phyloP scores from a whole-genome alignment of 2,888 invertebrate genomes.

The Loripinus fragilis region DNA sequence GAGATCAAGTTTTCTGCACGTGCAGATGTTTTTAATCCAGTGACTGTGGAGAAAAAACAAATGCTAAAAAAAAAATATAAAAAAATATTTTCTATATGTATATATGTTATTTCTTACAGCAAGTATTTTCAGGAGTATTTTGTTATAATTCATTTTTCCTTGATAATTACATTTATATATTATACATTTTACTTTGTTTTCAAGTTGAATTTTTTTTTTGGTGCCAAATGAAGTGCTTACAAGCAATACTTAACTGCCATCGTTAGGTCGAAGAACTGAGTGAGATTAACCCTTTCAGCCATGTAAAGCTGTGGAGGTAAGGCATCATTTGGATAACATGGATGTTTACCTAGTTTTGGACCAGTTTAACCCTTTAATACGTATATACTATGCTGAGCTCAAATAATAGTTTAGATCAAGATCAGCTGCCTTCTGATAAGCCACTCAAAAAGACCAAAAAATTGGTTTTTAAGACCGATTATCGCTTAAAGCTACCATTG shows the following conservation, averaged over 20 bases:
- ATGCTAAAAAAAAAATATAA: slow-evolving; percentile 14
- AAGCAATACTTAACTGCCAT: slow-evolving; percentile 52
- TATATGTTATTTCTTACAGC: slow-evolving; percentile 57
- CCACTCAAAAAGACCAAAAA: no score
- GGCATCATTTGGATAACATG: no score
- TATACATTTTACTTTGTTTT: slow-evolving; percentile 64
- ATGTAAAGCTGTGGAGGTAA: no score
- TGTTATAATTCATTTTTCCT: slow-evolving; percentile 54
- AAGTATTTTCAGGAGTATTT: slow-evolving; percentile 63
- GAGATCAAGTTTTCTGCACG: slow-evolving; percentile 19
- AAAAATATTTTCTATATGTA: slow-evolving; percentile 46
- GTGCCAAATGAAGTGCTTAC: slow-evolving; percentile 57
- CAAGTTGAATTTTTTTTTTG: slow-evolving; percentile 51
- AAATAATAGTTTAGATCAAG: no score
- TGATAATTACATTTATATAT: slow-evolving; percentile 61
- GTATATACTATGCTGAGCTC: no score
- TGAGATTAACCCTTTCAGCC: background rate
- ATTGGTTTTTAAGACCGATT: no score
- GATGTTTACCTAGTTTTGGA: no score
- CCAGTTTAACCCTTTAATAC: no score
- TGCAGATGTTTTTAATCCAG: slow-evolving; percentile 20
- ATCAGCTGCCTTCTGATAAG: no score
- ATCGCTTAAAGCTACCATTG: no score
- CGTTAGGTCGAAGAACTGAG: background rate
- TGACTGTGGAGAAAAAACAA: slow-evolving; percentile 20